These are phyloP conservation scores for Cephus nigrinus DNA, from an alignment of 2,888 invertebrate species.

Conservation along the genomic window DNA sequence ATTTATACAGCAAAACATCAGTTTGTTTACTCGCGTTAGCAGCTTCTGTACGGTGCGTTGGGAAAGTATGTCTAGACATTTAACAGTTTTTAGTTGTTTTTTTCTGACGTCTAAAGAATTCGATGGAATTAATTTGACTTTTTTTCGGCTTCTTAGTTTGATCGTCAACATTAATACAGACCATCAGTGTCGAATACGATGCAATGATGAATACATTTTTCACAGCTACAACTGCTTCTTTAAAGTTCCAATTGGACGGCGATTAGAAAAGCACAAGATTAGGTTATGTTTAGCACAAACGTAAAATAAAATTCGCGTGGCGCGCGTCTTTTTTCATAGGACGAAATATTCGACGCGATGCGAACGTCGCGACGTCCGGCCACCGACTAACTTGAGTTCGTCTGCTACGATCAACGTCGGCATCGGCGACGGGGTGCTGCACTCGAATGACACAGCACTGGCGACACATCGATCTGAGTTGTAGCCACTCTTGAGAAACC, in stretches of 20 bases:
- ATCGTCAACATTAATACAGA: conserved; percentile 29
- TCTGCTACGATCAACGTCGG: neutral
- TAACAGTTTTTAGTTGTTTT: neutral
- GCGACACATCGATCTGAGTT: neutral
- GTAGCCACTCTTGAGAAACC: neutral
- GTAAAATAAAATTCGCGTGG: neutral
- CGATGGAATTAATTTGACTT: neutral
- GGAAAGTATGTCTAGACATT: neutral
- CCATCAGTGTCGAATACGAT: conserved; percentile 42
- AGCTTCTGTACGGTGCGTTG: neutral
- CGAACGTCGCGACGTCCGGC: conserved; percentile 53
- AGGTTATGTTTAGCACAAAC: neutral
- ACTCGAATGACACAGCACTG: neutral
- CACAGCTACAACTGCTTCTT: neutral
- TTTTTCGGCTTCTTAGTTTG: neutral
- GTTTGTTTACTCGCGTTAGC: neutral
- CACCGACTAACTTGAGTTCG: conserved; percentile 44
- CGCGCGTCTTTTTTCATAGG: neutral
- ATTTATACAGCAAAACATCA: neutral
- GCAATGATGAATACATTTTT: conserved; percentile 7
- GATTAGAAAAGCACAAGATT: neutral
- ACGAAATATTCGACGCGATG: conserved; percentile 22
- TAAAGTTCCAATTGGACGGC: neutral
- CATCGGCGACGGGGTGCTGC: neutral
- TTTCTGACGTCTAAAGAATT: neutral